Conservation (phyloP, 1,140 invertebrate species). For the Glossosoma conforme region DNA sequence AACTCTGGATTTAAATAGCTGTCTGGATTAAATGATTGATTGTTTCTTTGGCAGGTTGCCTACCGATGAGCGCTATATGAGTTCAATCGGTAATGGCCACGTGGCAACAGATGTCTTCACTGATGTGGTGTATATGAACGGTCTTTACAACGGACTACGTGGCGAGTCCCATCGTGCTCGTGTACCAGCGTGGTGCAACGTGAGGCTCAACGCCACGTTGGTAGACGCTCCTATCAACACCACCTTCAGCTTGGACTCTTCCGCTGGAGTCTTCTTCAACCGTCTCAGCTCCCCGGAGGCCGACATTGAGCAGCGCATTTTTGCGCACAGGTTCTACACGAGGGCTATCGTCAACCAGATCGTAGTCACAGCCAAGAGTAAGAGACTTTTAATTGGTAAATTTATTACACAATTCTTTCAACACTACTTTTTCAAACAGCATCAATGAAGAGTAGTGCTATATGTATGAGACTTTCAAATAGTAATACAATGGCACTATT, state of each 20-base stretch:
- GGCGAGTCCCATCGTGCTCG: slow-evolving; percentile 51
- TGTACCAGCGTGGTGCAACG: slow-evolving; percentile 53
- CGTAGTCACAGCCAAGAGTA: slow-evolving; percentile 32
- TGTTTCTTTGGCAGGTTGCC: slow-evolving; percentile 47
- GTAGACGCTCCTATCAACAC: slow-evolving; percentile 33
- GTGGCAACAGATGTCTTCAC: slow-evolving; percentile 53
- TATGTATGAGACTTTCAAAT: too few species aligned
- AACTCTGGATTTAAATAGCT: too few species aligned
- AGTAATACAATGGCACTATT: too few species aligned
- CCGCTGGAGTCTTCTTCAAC: slow-evolving; percentile 40
- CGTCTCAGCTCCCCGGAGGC: slow-evolving; percentile 41
- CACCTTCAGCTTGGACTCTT: slow-evolving; percentile 42
- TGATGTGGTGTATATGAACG: slow-evolving; percentile 54
- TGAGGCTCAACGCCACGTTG: slow-evolving; percentile 42
- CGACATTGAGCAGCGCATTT: slow-evolving; percentile 47
- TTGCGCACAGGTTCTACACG: slow-evolving; percentile 52
- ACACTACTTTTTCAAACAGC: too few species aligned
- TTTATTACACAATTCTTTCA: too few species aligned
- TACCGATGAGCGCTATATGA: slow-evolving; percentile 50
- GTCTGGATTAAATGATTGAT: too few species aligned
- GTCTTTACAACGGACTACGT: slow-evolving; percentile 50
- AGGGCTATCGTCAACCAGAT: slow-evolving; percentile 54
- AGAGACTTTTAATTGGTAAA: not conserved
- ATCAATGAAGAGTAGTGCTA: not conserved
- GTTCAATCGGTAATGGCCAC: slow-evolving; percentile 54